Evolutionary conservation across 2,888 invertebrate genomes (phyloP).

Genomic region (Tinea trinotella): DNA sequence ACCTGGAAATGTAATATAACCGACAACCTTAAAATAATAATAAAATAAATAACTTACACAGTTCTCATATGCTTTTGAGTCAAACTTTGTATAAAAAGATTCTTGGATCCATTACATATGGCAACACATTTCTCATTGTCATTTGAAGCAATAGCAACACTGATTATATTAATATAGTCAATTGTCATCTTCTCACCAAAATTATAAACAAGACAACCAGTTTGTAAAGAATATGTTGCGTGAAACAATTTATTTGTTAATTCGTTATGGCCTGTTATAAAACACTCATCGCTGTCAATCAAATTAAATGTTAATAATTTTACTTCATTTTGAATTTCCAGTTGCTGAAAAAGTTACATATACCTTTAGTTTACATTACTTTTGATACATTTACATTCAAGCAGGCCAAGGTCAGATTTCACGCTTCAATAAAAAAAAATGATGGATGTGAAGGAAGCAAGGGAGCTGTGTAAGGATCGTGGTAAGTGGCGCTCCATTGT

Average conservation of each 20-base stretch:
- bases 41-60: conserved; percentile 21
- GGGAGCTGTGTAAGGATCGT: no score
- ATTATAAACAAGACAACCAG: conserved; percentile 37
- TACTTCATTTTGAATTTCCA: conserved; percentile 34
- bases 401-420: no score
- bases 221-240: conserved; percentile 41
- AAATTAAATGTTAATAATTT: conserved; percentile 51
- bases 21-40: no score
- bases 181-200: conserved; percentile 28
- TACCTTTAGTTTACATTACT: no score
- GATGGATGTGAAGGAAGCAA: no score
- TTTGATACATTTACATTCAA: no score
- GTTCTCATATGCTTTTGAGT: conserved; percentile 36
- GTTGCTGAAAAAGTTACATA: conserved; percentile 46
- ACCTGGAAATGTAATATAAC: no score
- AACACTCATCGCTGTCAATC: conserved; percentile 47
- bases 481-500: no score
- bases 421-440: no score
- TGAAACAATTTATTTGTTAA: conserved; percentile 27
- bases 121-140: conserved; percentile 55
- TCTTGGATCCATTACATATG: conserved; percentile 48
- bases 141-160: conserved; percentile 52
- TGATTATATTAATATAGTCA: conserved; percentile 34
- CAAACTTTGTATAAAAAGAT: conserved; percentile 49
- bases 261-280: conserved; percentile 33